These are phyloP conservation scores for Drosophila lowei DNA, from an alignment of 1,140 invertebrate species.

Conservation along the genomic window DNA sequence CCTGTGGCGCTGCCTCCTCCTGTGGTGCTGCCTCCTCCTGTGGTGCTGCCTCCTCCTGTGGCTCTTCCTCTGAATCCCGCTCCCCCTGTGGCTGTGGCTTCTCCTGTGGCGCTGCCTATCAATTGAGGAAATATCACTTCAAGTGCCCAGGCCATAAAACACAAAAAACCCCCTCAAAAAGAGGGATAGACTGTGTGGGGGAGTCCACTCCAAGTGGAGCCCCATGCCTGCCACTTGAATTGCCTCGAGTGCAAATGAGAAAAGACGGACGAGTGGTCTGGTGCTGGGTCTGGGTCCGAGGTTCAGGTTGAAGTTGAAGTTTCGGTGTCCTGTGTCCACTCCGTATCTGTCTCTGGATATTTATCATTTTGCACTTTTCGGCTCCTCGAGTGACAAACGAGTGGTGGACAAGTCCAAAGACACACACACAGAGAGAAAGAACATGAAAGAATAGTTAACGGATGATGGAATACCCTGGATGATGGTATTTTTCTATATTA, in stretches of 20 bases:
- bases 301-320: slow-evolving; percentile 14
- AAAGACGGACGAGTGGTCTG: slow-evolving; percentile 51
- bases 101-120: slow-evolving; percentile 37
- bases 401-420: slow-evolving; percentile 23
- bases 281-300: neutral
- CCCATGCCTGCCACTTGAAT: slow-evolving; percentile 53
- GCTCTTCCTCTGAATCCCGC: too few relatives aligned
- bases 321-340: slow-evolving; percentile 37
- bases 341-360: slow-evolving; percentile 35
- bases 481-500: too few relatives aligned
- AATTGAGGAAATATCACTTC: slow-evolving; percentile 72
- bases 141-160: slow-evolving; percentile 66
- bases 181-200: too few relatives aligned
- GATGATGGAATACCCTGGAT: slow-evolving; percentile 1
- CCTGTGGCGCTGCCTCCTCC: slow-evolving; percentile 1
- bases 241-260: slow-evolving; percentile 74
- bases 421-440: slow-evolving; percentile 17
- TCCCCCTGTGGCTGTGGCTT: slow-evolving; percentile 12
- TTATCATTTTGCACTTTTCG: slow-evolving; percentile 72
- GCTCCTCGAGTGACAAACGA: slow-evolving; percentile 38
- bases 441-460: slow-evolving; percentile 14
- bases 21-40: slow-evolving; percentile 3
- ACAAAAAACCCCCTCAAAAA: slow-evolving; percentile 43
- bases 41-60: slow-evolving; percentile 22
- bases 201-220: slow-evolving; percentile 22